Evolutionary conservation across 2,113 vertebrate genomes (phyloP), one percentile per base, ranked within the genome.

Genomic region (Myrmecobius fasciatus): DNA sequence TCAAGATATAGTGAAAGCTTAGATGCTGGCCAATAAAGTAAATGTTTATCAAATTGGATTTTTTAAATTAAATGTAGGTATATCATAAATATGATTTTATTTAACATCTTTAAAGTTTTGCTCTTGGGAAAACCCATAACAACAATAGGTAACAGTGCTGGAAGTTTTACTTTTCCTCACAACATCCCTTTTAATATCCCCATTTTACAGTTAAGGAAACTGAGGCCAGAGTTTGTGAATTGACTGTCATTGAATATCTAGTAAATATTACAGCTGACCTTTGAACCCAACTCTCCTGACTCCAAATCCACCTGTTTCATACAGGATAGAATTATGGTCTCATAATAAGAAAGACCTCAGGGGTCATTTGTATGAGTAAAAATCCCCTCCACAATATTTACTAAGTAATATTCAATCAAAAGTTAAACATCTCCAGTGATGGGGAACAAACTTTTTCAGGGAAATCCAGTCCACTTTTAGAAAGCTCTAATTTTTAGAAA

Each of bases 251-350:
- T 24, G 53, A 10, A 0, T 28, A 11, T 36, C 53, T 26, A 51
- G 25, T 89, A 28, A 26, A 47, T 47, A 52, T 10, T 0, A 36
- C 24, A 89, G 7, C 10, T 0, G 22, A n/a, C 2, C 4, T 0
- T 3, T 51, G 91, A 56, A 31, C 26, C 6, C 0, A 0, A 48
- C 36, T 75, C 36, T 67, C 49, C 49, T 2, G 7, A 26, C 52
- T 75, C 26, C 47, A 56, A 6, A 25, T 24, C 90, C 36, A 14
- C 47, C 43, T 3, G 8, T 3, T 1, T n/a, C 0, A 6, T 83
- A 20, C n/a, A 83, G 67, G 20, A 22, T 43, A 83, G n/a, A 83
- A 43, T 83, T n/a, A 24, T 75, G 36, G n/a, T 83, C 17, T 43
- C 36, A 83, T 20, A 83, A 83, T 8, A 26, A 43, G n/a, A 83